Percentiles rank a stretch among this genome's conserved stretches.
These are phyloP conservation scores for Anhinga anhinga DNA, from an alignment of 2,113 vertebrate species.

Conservation along the genomic window DNA sequence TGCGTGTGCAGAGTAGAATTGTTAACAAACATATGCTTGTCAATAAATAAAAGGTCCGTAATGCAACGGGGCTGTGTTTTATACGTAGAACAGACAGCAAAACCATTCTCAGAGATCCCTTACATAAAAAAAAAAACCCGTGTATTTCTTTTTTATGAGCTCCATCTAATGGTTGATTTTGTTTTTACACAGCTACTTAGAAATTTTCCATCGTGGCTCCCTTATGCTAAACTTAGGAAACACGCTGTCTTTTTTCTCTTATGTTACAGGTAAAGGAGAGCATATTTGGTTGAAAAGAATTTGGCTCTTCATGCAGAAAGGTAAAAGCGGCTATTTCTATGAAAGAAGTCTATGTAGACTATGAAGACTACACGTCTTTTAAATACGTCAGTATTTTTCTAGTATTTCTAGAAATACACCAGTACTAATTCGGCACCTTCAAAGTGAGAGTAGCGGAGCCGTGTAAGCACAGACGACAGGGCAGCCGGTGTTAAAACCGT, in stretches of 20 bases:
- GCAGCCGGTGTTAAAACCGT: not conserved
- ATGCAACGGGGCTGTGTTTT: rapidly evolving
- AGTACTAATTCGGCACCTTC: not conserved
- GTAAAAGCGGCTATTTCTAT: not conserved
- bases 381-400: too few relatives aligned
- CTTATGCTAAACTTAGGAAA: not conserved
- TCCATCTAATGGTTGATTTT: conserved; percentile 70
- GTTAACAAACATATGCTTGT: not conserved
- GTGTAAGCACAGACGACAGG: rapidly evolving
- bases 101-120: not conserved
- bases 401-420: not conserved
- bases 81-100: not conserved
- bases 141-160: conserved; percentile 69
- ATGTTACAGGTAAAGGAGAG: rapidly evolving
- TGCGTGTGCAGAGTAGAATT: rapidly evolving
- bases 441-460: not conserved
- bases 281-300: rapidly evolving
- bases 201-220: not conserved
- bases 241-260: rapidly evolving
- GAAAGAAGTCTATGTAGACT: too few relatives aligned
- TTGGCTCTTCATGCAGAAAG: not conserved
- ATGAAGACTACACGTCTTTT: not conserved
- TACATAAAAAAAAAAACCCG: rapidly evolving
- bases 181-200: conserved; percentile 40
- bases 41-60: not conserved